Conservation (phyloP, 92 coral and sea anemone species). For the Palythoa heliodiscus region DNA sequence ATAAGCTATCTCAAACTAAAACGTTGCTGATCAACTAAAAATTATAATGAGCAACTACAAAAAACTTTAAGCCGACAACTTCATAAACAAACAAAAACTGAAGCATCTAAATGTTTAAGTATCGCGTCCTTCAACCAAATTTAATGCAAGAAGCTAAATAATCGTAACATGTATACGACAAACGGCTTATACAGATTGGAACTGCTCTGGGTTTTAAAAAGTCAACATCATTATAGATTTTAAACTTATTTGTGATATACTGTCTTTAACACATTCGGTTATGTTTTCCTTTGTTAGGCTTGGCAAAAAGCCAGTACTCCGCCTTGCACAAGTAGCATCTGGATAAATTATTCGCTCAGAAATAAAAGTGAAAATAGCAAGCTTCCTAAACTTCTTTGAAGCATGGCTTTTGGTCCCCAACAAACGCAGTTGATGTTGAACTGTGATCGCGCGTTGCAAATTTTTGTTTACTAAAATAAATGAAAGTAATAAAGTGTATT, state of each 20-base stretch:
- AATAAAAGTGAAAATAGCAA: background rate
- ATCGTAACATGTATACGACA: background rate
- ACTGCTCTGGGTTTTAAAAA: background rate
- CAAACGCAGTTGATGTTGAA: too few species aligned
- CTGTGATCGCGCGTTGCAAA: too few species aligned
- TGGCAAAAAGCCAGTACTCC: background rate
- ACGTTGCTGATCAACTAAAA: background rate
- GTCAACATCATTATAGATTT: background rate
- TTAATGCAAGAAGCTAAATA: background rate
- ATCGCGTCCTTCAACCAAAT: conserved; percentile 3
- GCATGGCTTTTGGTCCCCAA: too few species aligned
- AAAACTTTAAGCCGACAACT: background rate
- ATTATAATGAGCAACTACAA: background rate
- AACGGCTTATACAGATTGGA: background rate
- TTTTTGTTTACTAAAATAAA: too few species aligned
- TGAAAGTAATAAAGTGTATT: too few species aligned
- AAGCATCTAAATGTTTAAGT: background rate
- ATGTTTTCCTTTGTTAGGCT: background rate
- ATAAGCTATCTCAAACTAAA: background rate
- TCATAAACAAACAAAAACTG: conserved; percentile 8
- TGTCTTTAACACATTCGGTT: background rate
- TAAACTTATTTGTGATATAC: background rate
- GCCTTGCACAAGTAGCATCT: background rate
- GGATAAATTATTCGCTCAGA: background rate
- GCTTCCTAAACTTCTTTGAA: background rate